A percentile compares a stretch with the other conserved stretches of the same genome.
These are phyloP conservation scores for Aselliscus stoliczkanus DNA, from an alignment of 2,797 vertebrate species.

Conservation along the genomic window DNA sequence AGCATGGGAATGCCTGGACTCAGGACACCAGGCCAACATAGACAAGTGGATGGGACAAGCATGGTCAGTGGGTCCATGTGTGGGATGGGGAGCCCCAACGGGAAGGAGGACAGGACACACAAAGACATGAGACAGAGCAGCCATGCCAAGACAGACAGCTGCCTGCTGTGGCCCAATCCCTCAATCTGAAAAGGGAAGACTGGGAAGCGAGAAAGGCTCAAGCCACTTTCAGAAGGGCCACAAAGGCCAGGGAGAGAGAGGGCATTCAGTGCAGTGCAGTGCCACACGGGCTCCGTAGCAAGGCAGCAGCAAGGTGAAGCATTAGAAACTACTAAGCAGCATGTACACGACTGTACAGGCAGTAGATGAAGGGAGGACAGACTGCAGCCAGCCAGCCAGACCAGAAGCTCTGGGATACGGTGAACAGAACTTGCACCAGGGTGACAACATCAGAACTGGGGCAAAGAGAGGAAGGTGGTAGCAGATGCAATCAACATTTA, in stretches of 20 bases:
- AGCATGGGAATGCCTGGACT: accelerated
- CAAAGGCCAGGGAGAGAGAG: neutral
- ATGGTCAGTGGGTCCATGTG: neutral
- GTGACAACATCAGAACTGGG: neutral
- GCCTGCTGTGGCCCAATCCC: neutral
- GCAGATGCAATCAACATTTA: neutral
- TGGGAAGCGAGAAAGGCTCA: neutral
- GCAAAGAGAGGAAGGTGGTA: neutral
- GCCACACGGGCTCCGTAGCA: neutral
- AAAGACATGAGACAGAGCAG: accelerated
- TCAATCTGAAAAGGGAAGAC: neutral
- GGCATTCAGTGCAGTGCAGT: accelerated
- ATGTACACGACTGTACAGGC: accelerated
- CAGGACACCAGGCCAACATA: neutral
- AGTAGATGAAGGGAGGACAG: accelerated
- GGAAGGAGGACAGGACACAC: neutral
- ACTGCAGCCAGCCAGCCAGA: neutral
- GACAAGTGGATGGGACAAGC: neutral
- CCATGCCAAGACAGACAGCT: accelerated
- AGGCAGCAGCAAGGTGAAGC: accelerated
- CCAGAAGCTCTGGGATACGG: neutral
- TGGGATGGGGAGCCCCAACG: accelerated
- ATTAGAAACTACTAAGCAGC: accelerated
- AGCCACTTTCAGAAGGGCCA: neutral
- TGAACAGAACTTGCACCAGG: accelerated